Conservation (phyloP, 2,113 vertebrate genomes). For the Sterrhoptilus dennistouni region DNA sequence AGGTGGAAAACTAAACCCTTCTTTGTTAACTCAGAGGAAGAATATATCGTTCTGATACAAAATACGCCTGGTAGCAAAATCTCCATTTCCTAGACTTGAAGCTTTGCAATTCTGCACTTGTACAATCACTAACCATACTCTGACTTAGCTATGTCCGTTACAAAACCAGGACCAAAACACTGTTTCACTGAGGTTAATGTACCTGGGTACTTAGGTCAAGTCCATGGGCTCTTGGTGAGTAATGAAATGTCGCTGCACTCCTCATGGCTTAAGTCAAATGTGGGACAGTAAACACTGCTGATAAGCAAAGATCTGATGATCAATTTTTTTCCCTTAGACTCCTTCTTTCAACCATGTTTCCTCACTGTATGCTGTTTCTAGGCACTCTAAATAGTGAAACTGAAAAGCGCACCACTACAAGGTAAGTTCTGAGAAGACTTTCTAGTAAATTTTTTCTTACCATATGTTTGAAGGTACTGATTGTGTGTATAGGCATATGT, state of each 20-base stretch:
- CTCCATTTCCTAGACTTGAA: neutral
- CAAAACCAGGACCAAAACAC: neutral
- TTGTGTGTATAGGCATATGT: neutral
- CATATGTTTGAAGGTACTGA: neutral
- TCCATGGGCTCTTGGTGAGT: neutral
- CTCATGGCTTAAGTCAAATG: neutral
- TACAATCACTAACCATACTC: neutral
- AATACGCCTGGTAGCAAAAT: neutral
- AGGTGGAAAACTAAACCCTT: neutral
- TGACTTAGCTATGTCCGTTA: neutral
- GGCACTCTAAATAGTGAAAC: neutral
- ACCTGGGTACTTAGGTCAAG: neutral
- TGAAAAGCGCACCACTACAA: too few species aligned
- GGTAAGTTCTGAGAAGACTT: neutral
- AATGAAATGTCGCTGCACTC: neutral
- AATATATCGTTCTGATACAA: neutral
- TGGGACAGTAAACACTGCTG: rapidly evolving
- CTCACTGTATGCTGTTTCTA: neutral
- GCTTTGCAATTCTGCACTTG: neutral
- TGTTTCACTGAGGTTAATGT: neutral
- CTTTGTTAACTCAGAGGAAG: neutral
- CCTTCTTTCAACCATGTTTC: neutral
- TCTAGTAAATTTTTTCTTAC: neutral
- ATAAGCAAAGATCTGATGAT: neutral
- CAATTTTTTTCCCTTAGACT: neutral